Evolutionary conservation across 2,888 invertebrate genomes (phyloP).

Genomic region (Drosophila demipolita): DNA sequence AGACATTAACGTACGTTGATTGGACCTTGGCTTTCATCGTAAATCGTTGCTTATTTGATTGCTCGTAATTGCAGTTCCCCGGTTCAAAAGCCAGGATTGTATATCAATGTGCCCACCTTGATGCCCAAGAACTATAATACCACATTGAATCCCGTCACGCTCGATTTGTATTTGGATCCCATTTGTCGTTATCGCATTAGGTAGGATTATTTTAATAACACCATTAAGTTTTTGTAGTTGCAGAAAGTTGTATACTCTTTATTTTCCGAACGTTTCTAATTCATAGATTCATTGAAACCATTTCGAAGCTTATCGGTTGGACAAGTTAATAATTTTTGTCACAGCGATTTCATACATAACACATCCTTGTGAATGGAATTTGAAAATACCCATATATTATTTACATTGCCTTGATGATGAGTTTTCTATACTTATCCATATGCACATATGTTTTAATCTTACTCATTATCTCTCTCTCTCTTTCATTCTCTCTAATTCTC

Average conservation of each 20-base stretch:
- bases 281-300: neutral
- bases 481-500: neutral
- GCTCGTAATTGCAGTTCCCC: constrained; percentile 51
- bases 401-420: neutral
- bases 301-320: neutral
- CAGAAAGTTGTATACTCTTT: neutral
- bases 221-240: neutral
- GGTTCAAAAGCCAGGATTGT: constrained; percentile 82
- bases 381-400: neutral
- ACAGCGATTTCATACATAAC: neutral
- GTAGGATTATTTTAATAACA: constrained; percentile 82
- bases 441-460: neutral
- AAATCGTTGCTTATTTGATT: neutral
- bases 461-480: neutral
- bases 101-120: constrained; percentile 87
- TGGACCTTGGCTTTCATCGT: neutral
- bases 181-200: constrained; percentile 89
- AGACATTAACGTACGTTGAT: constrained; percentile 81
- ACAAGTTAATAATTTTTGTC: neutral
- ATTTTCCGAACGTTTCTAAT: neutral
- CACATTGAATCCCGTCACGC: constrained; percentile 85
- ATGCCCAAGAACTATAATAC: constrained; percentile 85
- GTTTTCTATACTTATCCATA: neutral
- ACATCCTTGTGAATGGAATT: neutral
- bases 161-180: constrained; percentile 89